A percentile compares a stretch with the other conserved stretches of the same genome.
These are phyloP conservation scores for Pogonomyrmex californicus DNA, from an alignment of 1,140 invertebrate genomes.

Conservation along the genomic window DNA sequence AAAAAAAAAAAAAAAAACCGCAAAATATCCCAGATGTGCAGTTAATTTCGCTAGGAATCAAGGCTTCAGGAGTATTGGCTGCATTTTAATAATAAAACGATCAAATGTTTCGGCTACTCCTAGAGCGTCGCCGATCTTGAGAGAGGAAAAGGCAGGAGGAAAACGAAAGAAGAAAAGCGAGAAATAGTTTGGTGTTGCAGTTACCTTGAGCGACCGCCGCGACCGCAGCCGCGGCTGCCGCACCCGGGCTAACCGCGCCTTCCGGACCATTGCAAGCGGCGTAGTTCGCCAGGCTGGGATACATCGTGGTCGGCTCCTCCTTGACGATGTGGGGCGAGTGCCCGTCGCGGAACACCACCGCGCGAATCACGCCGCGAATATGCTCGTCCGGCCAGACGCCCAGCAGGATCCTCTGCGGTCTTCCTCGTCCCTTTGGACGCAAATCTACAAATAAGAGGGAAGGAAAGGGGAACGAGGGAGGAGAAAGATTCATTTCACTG, in stretches of 20 bases:
- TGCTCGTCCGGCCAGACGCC: constrained; percentile 97
- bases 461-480: neutral
- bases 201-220: constrained; percentile 91
- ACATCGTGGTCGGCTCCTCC: constrained; percentile 89
- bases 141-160: neutral
- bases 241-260: constrained; percentile 90
- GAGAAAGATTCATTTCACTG: constrained; percentile 20
- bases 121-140: no score
- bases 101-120: neutral
- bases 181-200: neutral
- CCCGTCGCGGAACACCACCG: constrained; percentile 95
- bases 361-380: constrained; percentile 95
- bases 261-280: constrained; percentile 88
- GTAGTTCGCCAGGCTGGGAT: constrained; percentile 86
- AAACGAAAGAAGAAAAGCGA: neutral
- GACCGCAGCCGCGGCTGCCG: constrained; percentile 90
- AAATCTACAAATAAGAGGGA: constrained; percentile 89
- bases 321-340: constrained; percentile 91
- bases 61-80: neutral
- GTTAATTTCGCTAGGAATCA: no score
- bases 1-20: no score
- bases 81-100: neutral
- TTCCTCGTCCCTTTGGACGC: constrained; percentile 94
- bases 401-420: constrained; percentile 95
- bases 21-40: no score